phyloP scores from a whole-genome alignment of 30 jellyfish, hydroid and myxozoan species.

The Aurelia sp. region DNA sequence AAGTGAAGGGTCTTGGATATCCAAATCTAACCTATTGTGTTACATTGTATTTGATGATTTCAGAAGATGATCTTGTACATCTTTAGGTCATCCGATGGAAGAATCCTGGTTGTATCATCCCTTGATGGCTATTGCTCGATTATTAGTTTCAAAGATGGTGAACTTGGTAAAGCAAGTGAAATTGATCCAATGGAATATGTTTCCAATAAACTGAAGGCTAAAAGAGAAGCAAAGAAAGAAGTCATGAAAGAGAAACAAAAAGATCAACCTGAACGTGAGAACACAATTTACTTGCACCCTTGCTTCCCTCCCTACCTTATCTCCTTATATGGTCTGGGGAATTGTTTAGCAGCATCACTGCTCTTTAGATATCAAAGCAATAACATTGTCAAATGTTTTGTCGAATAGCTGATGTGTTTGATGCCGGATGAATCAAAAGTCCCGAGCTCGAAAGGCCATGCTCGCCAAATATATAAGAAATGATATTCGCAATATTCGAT shows the following conservation, averaged over 20 bases:
- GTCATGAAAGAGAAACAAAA: slow-evolving; percentile 46
- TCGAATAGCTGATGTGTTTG: too few relatives aligned
- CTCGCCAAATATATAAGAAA: too few relatives aligned
- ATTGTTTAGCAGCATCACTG: neutral
- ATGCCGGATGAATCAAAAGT: too few relatives aligned
- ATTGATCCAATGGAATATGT: slow-evolving; percentile 80
- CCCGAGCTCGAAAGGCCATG: too few relatives aligned
- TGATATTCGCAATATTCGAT: too few relatives aligned
- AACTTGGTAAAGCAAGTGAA: slow-evolving; percentile 82
- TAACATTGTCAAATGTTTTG: too few relatives aligned
- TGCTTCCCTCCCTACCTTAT: too few relatives aligned
- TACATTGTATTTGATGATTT: too few relatives aligned
- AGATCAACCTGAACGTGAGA: slow-evolving; percentile 26
- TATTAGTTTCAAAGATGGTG: slow-evolving; percentile 81
- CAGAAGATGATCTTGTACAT: too few relatives aligned
- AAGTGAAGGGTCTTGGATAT: too few relatives aligned
- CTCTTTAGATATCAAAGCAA: neutral
- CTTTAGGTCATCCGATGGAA: slow-evolving; percentile 96
- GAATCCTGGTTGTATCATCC: slow-evolving; percentile 85
- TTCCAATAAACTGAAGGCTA: slow-evolving; percentile 59
- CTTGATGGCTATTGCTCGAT: slow-evolving; percentile 96
- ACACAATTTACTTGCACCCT: too few relatives aligned
- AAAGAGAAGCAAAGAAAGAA: slow-evolving; percentile 61
- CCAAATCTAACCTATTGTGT: too few relatives aligned
- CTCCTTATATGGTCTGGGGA: neutral